A percentile compares a stretch with the other conserved stretches of the same genome.
phyloP scores from a whole-genome alignment of 2,888 invertebrate species.

The Melinaea marsaeus region DNA sequence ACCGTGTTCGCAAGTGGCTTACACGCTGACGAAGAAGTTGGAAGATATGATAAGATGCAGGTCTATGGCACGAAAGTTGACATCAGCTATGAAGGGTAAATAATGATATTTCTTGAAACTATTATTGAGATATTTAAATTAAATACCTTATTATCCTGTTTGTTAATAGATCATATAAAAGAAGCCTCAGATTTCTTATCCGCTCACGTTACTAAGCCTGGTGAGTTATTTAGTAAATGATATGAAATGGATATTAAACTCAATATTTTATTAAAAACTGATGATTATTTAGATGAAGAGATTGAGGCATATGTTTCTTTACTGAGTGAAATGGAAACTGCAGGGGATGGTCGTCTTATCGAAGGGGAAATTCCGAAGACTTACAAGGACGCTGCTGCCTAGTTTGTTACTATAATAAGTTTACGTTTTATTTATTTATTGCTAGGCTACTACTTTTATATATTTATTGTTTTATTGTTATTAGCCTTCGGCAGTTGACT shows the following conservation, averaged over 20 bases:
- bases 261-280: background rate
- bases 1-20: conserved; percentile 45
- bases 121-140: background rate
- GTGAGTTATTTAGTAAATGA: conserved; percentile 35
- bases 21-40: conserved; percentile 48
- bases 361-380: conserved; percentile 57
- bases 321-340: conserved; percentile 57
- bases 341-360: conserved; percentile 50
- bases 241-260: background rate
- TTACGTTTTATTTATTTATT: background rate
- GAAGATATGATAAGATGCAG: conserved; percentile 53
- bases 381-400: conserved; percentile 53
- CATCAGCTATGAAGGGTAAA: conserved; percentile 56
- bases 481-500: conserved; percentile 54
- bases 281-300: conserved; percentile 43
- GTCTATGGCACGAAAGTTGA: conserved; percentile 55
- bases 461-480: background rate
- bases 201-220: conserved; percentile 53
- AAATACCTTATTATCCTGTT: background rate
- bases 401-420: conserved; percentile 44
- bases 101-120: background rate
- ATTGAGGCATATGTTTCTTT: conserved; percentile 61
- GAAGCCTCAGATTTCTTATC: conserved; percentile 55
- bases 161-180: conserved; percentile 50
- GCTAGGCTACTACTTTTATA: background rate